A percentile compares a stretch with the other conserved stretches of the same genome.
Conservation (phyloP, 2,888 invertebrate genomes). For the Drosophila anomelani region DNA sequence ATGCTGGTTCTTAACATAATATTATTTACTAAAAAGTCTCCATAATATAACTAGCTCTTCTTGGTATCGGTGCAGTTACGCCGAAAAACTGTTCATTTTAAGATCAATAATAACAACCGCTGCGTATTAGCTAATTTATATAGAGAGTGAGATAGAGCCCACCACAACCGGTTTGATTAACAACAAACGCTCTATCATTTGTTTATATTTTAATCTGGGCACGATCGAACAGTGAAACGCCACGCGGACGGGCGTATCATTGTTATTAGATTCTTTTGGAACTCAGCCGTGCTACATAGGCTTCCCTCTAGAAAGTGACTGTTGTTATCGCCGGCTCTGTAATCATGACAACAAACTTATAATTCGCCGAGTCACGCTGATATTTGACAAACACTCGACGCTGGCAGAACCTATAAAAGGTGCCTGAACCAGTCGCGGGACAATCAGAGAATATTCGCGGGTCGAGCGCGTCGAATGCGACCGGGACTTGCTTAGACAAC, state of each 20-base stretch:
- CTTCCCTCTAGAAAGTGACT: neutral
- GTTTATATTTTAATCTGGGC: constrained; percentile 14
- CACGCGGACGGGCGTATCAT: neutral
- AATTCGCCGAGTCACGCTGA: constrained; percentile 16
- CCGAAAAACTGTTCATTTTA: no score
- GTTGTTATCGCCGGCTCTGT: constrained; percentile 10
- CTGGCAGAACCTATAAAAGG: constrained; percentile 7
- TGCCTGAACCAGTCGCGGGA: neutral
- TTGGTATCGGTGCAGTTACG: neutral
- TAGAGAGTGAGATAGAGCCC: neutral
- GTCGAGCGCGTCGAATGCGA: neutral
- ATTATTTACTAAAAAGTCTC: neutral
- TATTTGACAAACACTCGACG: neutral
- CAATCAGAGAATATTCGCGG: constrained; percentile 4
- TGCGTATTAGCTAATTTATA: neutral
- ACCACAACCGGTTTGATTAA: constrained; percentile 22
- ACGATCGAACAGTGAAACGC: neutral
- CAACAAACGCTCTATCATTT: constrained; percentile 31
- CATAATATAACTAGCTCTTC: neutral
- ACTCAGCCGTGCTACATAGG: neutral
- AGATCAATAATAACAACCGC: neutral
- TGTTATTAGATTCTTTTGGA: constrained; percentile 4
- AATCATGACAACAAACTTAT: constrained; percentile 12
- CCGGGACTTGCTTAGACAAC: neutral
- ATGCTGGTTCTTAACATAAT: neutral